Evolutionary conservation across 2,888 invertebrate genomes (phyloP).

Genomic region (Papilio elwesi): DNA sequence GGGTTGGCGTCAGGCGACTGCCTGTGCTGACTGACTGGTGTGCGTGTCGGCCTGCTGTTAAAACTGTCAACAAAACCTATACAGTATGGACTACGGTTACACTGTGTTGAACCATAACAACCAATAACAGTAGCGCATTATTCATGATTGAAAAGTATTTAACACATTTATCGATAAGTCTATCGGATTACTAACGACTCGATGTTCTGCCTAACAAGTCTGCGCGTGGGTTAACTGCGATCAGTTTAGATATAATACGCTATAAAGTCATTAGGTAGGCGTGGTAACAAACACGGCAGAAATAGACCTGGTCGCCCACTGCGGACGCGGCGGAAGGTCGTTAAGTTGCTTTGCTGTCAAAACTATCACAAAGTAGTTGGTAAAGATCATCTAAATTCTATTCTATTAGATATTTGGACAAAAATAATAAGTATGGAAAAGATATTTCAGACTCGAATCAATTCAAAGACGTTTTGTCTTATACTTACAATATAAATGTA

Average conservation of each 20-base stretch:
- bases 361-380: too few relatives aligned
- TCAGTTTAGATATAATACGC: conserved; percentile 23
- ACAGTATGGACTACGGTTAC: too few relatives aligned
- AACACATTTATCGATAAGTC: not conserved
- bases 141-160: not conserved
- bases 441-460: too few relatives aligned
- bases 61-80: too few relatives aligned
- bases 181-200: not conserved
- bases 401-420: not conserved
- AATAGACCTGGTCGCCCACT: conserved; percentile 24
- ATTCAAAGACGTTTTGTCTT: too few relatives aligned
- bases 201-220: conserved; percentile 1
- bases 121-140: not conserved
- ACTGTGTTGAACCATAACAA: not conserved
- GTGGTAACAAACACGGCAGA: conserved; percentile 20
- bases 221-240: conserved; percentile 34
- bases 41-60: too few relatives aligned
- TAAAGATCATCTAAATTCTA: too few relatives aligned
- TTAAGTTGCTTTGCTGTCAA: not conserved
- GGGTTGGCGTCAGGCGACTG: too few relatives aligned
- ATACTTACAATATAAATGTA: too few relatives aligned
- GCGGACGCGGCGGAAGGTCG: conserved; percentile 4
- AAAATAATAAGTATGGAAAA: too few relatives aligned
- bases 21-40: too few relatives aligned
- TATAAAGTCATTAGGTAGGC: conserved; percentile 24